Base-by-base conservation (phyloP, 1,140 invertebrate genomes). In the Cyclina sinensis region DNA sequence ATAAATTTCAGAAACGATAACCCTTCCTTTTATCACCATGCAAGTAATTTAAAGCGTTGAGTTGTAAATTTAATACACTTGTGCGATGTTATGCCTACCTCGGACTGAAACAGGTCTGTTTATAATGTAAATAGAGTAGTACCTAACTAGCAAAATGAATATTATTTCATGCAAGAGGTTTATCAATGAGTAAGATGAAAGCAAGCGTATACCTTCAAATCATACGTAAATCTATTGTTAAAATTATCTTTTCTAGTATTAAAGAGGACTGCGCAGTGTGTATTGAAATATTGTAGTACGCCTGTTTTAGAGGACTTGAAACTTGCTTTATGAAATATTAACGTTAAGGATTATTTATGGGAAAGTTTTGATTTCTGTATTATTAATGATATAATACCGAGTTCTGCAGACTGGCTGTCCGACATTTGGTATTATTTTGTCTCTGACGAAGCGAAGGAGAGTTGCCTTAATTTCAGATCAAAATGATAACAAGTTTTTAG, bases 11-110 rank as follows among this genome's bases (percentile, higher is more conserved):
- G 9, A 16, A 18, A 30, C 32, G 32, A 70, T 70, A 35, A 70
- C 32, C 65, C 24, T 70, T 70, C 27, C 65, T 70, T 35, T 70
- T 70, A 70, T 70, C 65, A 70, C 11, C 27, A 39, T 70, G 32
- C 65, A 70, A 70, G 65, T 37, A 70, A 70, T 70, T 21, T 70
- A 39, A 70, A 70, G 37, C 65, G 35, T 35, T 18, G 65, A 70
- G 65, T 70, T 70, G 65, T 70, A 70, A 70, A 37, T 70, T 37
- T 70, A 70, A 70, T 70, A 70, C 65, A 39, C 32, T 35, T 35
- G 35, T 70, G 37, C 35, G 24, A 39, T n/a, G 35, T 70, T 27
- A 62, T 62, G 57, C 57, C 57, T 62, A 62, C 18, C 57, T 62
- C 57, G 57, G 0, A 62, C 18, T 27, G 57, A 27, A 27, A 62